These are phyloP conservation scores for Phortica okadai DNA, from an alignment of 2,888 invertebrate species.

Conservation along the genomic window DNA sequence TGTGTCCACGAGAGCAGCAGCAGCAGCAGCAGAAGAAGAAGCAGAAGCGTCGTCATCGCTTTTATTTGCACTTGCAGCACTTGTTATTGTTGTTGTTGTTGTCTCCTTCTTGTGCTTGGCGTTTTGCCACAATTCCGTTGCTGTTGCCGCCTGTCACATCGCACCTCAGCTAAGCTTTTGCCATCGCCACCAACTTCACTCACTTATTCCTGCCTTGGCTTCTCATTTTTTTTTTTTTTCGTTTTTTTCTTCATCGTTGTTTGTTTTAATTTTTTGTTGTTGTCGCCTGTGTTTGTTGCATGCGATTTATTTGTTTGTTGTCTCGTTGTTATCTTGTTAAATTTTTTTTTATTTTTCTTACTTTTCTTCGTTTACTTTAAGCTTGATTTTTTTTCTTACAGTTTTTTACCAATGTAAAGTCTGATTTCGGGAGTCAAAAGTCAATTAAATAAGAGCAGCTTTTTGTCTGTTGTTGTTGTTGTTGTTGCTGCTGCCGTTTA, in stretches of 20 bases:
- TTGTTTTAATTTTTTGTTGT: slow-evolving; percentile 50
- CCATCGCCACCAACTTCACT: no score
- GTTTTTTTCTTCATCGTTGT: slow-evolving; percentile 58
- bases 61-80: slow-evolving; percentile 68
- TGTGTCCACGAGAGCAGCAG: slow-evolving; percentile 52
- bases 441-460: slow-evolving; percentile 75
- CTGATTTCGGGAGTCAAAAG: slow-evolving; percentile 72
- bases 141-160: slow-evolving; percentile 13
- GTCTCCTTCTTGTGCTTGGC: slow-evolving; percentile 43
- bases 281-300: slow-evolving; percentile 54
- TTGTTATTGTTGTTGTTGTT: slow-evolving; percentile 46
- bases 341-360: slow-evolving; percentile 45
- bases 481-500: slow-evolving; percentile 35
- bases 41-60: slow-evolving; percentile 52
- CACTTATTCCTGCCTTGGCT: no score
- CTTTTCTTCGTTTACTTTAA: slow-evolving; percentile 34
- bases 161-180: neutral
- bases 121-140: slow-evolving; percentile 29
- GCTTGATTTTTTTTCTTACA: slow-evolving; percentile 32
- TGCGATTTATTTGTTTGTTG: slow-evolving; percentile 69
- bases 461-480: slow-evolving; percentile 62
- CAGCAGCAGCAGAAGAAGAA: no score
- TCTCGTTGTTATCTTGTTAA: slow-evolving; percentile 68
- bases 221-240: neutral
- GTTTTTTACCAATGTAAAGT: slow-evolving; percentile 52